These are phyloP conservation scores for Furcifer pardalis DNA, from an alignment of 2,797 vertebrate genomes.

Conservation along the genomic window DNA sequence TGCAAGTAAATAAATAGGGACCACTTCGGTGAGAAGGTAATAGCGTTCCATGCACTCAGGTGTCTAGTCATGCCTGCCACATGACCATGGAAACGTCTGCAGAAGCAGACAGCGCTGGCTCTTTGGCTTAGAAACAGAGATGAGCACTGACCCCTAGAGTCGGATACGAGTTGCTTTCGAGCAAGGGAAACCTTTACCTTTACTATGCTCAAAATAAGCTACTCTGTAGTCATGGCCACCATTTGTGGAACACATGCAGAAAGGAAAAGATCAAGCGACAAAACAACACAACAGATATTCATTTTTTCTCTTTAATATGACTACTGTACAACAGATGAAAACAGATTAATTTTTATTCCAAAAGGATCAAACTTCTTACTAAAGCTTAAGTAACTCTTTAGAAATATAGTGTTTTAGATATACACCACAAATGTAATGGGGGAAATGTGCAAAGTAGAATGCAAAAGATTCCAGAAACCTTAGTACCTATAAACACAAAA, in stretches of 20 bases:
- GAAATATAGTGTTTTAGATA: conserved; percentile 67
- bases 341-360: conserved; percentile 46
- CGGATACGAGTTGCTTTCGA: too few species aligned
- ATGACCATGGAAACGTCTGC: too few species aligned
- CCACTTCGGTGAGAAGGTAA: too few species aligned
- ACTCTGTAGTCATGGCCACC: neutral
- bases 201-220: neutral
- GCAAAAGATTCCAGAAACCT: conserved; percentile 51
- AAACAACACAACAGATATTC: conserved; percentile 37
- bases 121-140: too few species aligned
- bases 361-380: conserved; percentile 39
- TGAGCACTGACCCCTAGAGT: too few species aligned
- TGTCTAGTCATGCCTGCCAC: too few species aligned
- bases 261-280: neutral
- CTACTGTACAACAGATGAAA: conserved; percentile 63
- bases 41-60: too few species aligned
- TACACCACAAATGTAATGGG: conserved; percentile 41
- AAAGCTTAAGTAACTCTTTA: conserved; percentile 64
- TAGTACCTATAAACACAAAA: conserved; percentile 46
- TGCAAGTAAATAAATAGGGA: too few species aligned
- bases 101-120: too few species aligned
- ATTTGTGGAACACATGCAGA: neutral
- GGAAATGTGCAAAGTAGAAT: conserved; percentile 60
- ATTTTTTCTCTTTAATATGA: conserved; percentile 70
- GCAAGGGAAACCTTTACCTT: too few species aligned